Evolutionary conservation across 2,797 vertebrate species (phyloP).

Genomic region (Platyrinchus mystaceus): DNA sequence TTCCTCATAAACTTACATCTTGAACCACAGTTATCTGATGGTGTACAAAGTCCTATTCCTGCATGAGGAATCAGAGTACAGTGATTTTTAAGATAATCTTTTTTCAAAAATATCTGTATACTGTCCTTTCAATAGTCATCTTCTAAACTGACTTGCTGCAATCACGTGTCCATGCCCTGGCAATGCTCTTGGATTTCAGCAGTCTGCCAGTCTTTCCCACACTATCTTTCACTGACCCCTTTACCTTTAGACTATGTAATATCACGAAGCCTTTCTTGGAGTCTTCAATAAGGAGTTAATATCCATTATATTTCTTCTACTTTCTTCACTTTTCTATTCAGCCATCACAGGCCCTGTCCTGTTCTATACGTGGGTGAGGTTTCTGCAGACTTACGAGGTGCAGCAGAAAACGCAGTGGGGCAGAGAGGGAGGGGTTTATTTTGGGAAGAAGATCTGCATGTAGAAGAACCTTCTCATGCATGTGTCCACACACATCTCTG

Average conservation of each 20-base stretch:
- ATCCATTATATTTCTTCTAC: neutral
- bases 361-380: neutral
- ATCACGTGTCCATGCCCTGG: neutral
- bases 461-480: neutral
- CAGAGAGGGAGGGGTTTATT: neutral
- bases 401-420: neutral
- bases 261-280: neutral
- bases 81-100: neutral
- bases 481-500: neutral
- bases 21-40: neutral
- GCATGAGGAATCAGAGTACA: neutral
- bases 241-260: neutral
- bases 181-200: neutral
- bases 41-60: neutral
- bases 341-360: rapidly evolving
- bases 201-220: neutral
- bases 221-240: neutral
- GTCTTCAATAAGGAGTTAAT: neutral
- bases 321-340: neutral
- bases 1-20: neutral
- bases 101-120: neutral
- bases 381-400: neutral
- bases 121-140: neutral
- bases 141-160: neutral
- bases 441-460: neutral